Percentiles rank a stretch among this genome's conserved stretches.
Conservation (phyloP, 2,888 invertebrate species). For the Exocentrus adspersus region DNA sequence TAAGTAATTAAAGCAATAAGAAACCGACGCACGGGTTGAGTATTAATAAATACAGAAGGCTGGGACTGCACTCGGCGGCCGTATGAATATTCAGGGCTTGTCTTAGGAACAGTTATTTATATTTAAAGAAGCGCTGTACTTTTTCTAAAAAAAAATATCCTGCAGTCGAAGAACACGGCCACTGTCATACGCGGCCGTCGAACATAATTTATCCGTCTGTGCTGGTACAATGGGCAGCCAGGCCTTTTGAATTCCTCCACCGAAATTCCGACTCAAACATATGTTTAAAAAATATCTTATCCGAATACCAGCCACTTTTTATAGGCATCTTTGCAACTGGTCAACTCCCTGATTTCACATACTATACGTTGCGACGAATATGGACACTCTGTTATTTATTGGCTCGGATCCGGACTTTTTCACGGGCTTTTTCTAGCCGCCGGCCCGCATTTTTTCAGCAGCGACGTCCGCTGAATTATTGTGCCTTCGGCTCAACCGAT, state of each 20-base stretch:
- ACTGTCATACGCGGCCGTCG: conserved; percentile 64
- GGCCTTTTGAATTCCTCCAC: conserved; percentile 60
- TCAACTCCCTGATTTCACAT: conserved; percentile 53
- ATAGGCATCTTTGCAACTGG: conserved; percentile 55
- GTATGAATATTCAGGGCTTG: conserved; percentile 52
- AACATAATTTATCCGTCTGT: conserved; percentile 65
- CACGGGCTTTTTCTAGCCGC: conserved; percentile 32
- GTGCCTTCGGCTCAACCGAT: conserved; percentile 15
- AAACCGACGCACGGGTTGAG: conserved; percentile 39
- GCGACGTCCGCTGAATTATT: conserved; percentile 23
- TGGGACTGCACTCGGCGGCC: conserved; percentile 34
- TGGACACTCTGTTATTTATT: conserved; percentile 51
- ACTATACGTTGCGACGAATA: conserved; percentile 51
- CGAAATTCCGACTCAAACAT: conserved; percentile 63
- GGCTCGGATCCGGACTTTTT: conserved; percentile 44
- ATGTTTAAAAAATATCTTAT: conserved; percentile 65
- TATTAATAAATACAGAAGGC: conserved; percentile 51
- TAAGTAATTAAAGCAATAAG: conserved; percentile 46
- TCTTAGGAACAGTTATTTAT: conserved; percentile 59
- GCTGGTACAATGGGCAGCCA: conserved; percentile 62
- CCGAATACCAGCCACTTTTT: conserved; percentile 60
- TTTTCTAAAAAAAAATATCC: conserved; percentile 26
- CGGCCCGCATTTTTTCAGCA: conserved; percentile 30
- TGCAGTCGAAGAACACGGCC: conserved; percentile 49
- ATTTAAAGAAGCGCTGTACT: conserved; percentile 48